Base-by-base conservation (phyloP, 2,888 invertebrate species). In the Eristalis arbustorum region DNA sequence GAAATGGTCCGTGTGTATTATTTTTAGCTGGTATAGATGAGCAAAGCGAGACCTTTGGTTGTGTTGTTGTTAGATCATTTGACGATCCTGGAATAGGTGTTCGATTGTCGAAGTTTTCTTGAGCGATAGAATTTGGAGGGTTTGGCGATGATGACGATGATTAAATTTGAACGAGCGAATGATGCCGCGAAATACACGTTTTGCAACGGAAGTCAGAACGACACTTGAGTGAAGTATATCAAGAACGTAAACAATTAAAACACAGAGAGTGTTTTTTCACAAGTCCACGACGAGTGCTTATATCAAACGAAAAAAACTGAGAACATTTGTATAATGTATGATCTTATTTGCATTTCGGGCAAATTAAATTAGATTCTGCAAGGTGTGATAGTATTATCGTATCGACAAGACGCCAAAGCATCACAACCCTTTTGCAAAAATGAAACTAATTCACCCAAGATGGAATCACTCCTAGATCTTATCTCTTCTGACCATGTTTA, bases 181-280 rank as follows among this genome's bases (percentile, higher is more conserved):
- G 10, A 62, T 72, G 61, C n/a, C 71, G 62, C 4, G 61, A 31
- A 31, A 5, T 31, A 5, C 31, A 31, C 31, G 31, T 31, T 31
- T 31, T 31, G 31, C 31, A 31, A 31, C 31, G 31, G 31, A 4
- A 31, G 31, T 31, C 5, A 31, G 61, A 71, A 13, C 59, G 34
- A 34, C 61, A 37, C 23, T 59, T 71, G 23, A 31, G 1, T 59
- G 71, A 34, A 0, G 40, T 61, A 61, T 69, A 59, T 10, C 69
- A 59, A 34, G 61, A 23, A 10, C 40, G 42, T 25, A 71, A 37
- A 11, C 71, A 72, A 42, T 62, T 72, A 13, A 72, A 72, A 28
- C 71, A 72, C 3, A 72, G 13, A 0, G 25, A 25, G 23, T 72
- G 18, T 14, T 72, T 25, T 13, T 40, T 72, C 4, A 42, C 62